These are phyloP conservation scores for Pelodytes ibericus DNA, from an alignment of 2,797 vertebrate genomes.

Conservation along the genomic window DNA sequence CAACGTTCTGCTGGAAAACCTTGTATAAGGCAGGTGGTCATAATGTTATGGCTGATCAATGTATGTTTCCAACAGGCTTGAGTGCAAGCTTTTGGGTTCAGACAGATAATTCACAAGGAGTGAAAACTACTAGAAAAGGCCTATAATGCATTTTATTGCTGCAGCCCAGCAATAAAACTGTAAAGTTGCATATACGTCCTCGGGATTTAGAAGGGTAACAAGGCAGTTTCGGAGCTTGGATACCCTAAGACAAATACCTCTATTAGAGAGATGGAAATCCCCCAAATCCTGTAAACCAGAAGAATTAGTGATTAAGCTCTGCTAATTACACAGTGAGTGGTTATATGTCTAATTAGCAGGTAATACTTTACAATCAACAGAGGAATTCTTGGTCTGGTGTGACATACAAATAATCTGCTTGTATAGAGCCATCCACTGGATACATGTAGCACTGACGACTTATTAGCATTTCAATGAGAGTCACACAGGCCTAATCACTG, in stretches of 20 bases:
- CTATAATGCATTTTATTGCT: too few relatives aligned
- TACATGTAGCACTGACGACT: not conserved
- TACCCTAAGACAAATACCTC: not conserved
- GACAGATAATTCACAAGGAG: too few relatives aligned
- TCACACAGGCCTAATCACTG: not conserved
- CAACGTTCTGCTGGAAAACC: too few relatives aligned
- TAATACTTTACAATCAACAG: not conserved
- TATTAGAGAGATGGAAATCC: not conserved
- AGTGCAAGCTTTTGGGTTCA: too few relatives aligned
- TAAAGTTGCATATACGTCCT: not conserved
- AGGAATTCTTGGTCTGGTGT: not conserved
- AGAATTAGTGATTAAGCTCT: conserved; percentile 9
- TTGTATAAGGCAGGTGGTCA: too few relatives aligned
- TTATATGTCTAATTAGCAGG: conserved; percentile 3
- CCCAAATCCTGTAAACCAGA: conserved; percentile 19
- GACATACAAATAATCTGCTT: not conserved
- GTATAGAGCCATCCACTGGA: conserved; percentile 2
- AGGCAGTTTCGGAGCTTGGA: not conserved
- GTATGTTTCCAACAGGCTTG: too few relatives aligned
- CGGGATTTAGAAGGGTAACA: not conserved
- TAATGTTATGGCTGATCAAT: too few relatives aligned
- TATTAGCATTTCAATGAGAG: conserved; percentile 5
- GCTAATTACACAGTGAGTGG: not conserved
- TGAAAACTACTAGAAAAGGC: too few relatives aligned
- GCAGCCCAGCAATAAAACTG: too few relatives aligned